Evolutionary conservation across 2,113 vertebrate genomes (phyloP), one percentile per base, ranked within the genome.

Genomic region (Tricholaema leucomelas): DNA sequence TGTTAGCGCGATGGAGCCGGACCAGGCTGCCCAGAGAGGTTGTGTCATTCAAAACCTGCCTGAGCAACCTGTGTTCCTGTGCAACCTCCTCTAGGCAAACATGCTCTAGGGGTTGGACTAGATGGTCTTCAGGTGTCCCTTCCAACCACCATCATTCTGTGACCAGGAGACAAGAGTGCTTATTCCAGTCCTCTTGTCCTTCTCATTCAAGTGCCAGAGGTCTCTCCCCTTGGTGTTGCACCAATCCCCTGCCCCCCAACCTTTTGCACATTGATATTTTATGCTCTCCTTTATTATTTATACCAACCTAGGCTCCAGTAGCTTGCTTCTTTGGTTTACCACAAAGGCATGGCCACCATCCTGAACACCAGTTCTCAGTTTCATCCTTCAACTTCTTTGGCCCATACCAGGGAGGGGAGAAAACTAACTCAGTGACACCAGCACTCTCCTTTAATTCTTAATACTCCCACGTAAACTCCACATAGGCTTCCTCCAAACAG

Each of bases 401-500:
- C 50, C 18, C 17, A 40, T 2, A 9, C 12, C 5, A 81, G 9
- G 9, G 20, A 87, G 17, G 76, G 12, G 12, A 36, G 16, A 85
- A 6, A 69, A 82, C 33, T 59, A 83, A 33, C 8, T 59, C 36
- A 63, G 6, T 55, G 24, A 81, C 36, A 70, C 16, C 15, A 10
- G 27, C 24, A 44, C 8, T 38, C 28, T 67, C 33, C 8, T 86
- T 55, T 38, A 88, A 67, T 23, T 11, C 14, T 55, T 46, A 55
- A 55, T 59, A 55, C 1, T 5, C 6, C 3, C 5, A 2, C 23
- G 18, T 42, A 38, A 74, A 87, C 16, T 46, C 42, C 31, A 21
- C 0, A 0, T 11, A 79, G 35, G 70, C 12, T 15, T 42, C 40
- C 40, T 42, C 40, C 40, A 44, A 42, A 42, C 42, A 40, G 14